These are phyloP conservation scores for Chaitophorus viminalis DNA, from an alignment of 2,888 invertebrate species.

Conservation along the genomic window DNA sequence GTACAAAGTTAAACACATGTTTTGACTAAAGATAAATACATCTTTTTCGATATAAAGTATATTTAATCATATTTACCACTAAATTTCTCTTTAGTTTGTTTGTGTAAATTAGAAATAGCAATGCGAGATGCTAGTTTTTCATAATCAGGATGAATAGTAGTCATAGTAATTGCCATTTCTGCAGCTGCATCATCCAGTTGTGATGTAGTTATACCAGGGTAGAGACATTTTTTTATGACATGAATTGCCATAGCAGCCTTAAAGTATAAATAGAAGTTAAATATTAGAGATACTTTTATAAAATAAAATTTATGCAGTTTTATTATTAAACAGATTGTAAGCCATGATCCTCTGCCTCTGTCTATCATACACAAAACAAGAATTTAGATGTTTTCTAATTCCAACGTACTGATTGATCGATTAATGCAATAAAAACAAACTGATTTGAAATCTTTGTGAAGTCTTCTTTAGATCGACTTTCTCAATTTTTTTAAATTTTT, in stretches of 20 bases:
- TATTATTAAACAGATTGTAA: too few species aligned
- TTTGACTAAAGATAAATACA: not conserved
- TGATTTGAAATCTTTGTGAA: too few species aligned
- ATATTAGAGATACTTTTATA: not conserved
- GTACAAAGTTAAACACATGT: not conserved
- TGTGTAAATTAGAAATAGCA: slow-evolving; percentile 96
- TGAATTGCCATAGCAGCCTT: slow-evolving; percentile 56
- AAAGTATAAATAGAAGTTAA: not conserved
- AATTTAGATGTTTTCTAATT: too few species aligned
- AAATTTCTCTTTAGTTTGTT: slow-evolving; percentile 95
- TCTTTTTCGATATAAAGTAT: slow-evolving; percentile 10
- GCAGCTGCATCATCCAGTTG: slow-evolving; percentile 98
- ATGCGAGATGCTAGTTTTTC: slow-evolving; percentile 88
- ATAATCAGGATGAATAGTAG: slow-evolving; percentile 97
- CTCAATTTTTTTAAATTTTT: too few species aligned
- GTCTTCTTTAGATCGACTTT: too few species aligned
- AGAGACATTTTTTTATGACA: slow-evolving; percentile 72
- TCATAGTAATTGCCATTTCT: slow-evolving; percentile 97
- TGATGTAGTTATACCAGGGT: slow-evolving; percentile 95
- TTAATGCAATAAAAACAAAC: too few species aligned
- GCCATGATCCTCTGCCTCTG: too few species aligned
- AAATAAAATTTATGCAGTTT: not conserved
- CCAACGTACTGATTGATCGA: too few species aligned
- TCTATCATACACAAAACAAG: too few species aligned
- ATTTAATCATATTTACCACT: slow-evolving; percentile 73